Evolutionary conservation across 2,797 vertebrate genomes (phyloP), one percentile per base, ranked within the genome.

Genomic region (Oreonectes daqikongensis): DNA sequence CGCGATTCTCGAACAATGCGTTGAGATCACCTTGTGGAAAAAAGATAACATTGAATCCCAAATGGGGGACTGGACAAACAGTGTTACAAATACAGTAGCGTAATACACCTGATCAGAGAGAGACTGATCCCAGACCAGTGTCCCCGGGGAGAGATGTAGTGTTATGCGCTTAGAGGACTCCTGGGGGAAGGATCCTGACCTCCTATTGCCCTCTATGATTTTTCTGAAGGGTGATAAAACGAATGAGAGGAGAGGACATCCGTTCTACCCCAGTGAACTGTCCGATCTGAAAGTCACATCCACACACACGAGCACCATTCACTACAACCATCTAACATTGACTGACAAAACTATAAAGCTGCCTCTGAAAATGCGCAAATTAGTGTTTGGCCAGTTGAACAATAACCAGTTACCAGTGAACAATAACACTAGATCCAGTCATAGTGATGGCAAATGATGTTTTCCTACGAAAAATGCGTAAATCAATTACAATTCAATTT

Each of bases 161-260:
- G 60, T 75, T 61, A 66, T 75, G 77, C 65, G 69, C 35, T 35
- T 18, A 81, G 77, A 73, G 82, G 67, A 70, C 90, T 85, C 85
- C n/a, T 48, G 85, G 88, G 90, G 88, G 76, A 64, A 35, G 80
- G 66, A 75, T 67, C 72, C 69, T 88, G 87, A 90, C 86, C 87
- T 69, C 64, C 26, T 78, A 75, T 79, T 86, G 90, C 82, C 88
- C 87, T 80, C 79, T 28, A 65, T 82, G 86, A 89, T 86, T 83
- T 82, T 76, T 40, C 61, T 82, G 84, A 88, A 85, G 71, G 79
- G 85, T 85, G 87, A 92, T 91, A 88, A 91, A 87, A 86, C 82
- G 85, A 50, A 46, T 42, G 60, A 66, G 76, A 74, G 69, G 63
- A 79, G 74, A 74, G 57, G 64, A 82, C 67, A 73, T 71, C 28